Base-by-base conservation (phyloP, 2,888 invertebrate species). In the Diabrotica balteata region DNA sequence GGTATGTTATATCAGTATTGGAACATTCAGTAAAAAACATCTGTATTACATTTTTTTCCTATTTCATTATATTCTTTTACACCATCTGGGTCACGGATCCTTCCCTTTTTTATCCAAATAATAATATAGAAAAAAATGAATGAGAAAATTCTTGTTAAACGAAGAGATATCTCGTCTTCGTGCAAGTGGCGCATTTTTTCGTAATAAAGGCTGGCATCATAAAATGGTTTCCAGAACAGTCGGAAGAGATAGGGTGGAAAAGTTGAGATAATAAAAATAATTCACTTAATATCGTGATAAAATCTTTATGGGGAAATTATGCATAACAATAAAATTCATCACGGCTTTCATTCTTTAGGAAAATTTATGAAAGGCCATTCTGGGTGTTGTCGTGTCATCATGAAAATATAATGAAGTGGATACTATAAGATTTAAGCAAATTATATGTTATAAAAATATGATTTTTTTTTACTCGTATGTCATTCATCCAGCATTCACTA, bases 251-350 rank as follows among this genome's bases (percentile, higher is more conserved):
- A 54, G 57, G 51, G 50, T 51, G 55, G 60, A 52, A 64, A 68
- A 67, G 63, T 63, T 42, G 66, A 62, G 69, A 67, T 58, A 64
- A 67, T 69, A 69, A 69, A 69, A 64, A 69, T 67, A 67, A 58
- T 64, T 69, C 64, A 69, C 64, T 64, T 64, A 69, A 66, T 69
- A 63, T 57, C 32, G 55, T 60, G 63, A 66, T 69, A 65, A 69
- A 63, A 67, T 66, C 69, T 63, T 66, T 59, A 69, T 61, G 51
- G 69, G 47, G 59, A 46, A 60, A 69, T 69, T 69, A 69, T 66
- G 66, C 66, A 66, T 66, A 63, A 63, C 63, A 69, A 69, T 69
- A 66, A 66, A 66, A 66, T 66, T 66, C 69, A 67, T 67, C 64
- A 61, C 54, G 17, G 17, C 54, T 60, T 59, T 53, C 11, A 65